Percentiles rank a stretch among this genome's conserved stretches.
These are phyloP conservation scores for Sebastes kiyomatsui DNA, from an alignment of 2,797 vertebrate genomes.

Conservation along the genomic window DNA sequence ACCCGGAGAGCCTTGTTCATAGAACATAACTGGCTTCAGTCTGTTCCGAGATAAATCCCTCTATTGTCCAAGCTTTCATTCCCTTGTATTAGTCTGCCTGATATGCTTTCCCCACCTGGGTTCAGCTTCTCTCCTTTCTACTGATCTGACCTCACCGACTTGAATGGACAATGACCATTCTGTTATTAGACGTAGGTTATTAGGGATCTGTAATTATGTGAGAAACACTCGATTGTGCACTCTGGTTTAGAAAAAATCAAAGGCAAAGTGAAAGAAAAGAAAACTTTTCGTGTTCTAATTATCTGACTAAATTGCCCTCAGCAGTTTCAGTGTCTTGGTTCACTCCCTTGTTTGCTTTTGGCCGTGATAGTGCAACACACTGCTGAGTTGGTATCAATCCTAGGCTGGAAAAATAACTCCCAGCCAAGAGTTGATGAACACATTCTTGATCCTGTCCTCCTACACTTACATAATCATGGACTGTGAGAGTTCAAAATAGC, in stretches of 20 bases:
- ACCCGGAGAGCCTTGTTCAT: slow-evolving; percentile 36
- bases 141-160: slow-evolving; percentile 12
- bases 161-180: background rate
- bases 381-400: slow-evolving; percentile 37
- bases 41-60: slow-evolving; percentile 58
- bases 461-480: background rate
- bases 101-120: slow-evolving; percentile 18
- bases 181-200: background rate
- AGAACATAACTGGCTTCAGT: slow-evolving; percentile 16
- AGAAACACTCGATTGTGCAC: background rate
- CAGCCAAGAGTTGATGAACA: slow-evolving; percentile 5
- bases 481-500: background rate
- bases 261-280: background rate
- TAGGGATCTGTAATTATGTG: background rate
- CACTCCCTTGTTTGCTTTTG: slow-evolving; percentile 29
- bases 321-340: background rate
- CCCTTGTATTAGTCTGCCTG: slow-evolving; percentile 41
- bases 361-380: background rate
- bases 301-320: background rate
- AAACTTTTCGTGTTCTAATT: background rate
- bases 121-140: slow-evolving; percentile 15
- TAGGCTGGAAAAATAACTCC: slow-evolving; percentile 50
- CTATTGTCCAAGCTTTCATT: slow-evolving; percentile 48
- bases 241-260: background rate
- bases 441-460: slow-evolving; percentile 28